Conservation (phyloP, 1,140 invertebrate species). For the Aphis craccivora region DNA sequence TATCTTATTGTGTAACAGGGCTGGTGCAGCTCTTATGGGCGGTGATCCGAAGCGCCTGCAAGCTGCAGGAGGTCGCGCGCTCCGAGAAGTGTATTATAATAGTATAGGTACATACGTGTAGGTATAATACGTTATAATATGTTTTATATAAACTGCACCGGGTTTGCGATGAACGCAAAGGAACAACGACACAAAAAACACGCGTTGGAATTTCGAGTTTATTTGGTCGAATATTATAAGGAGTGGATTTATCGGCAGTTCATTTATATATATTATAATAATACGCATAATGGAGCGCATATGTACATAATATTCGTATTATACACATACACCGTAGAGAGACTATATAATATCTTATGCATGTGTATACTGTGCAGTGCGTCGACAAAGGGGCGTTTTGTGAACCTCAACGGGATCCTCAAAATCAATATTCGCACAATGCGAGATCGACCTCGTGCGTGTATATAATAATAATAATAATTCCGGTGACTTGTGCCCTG, state of each 20-base stretch:
- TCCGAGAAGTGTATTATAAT: neutral
- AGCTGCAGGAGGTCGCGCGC: neutral
- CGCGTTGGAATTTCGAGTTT: conserved; percentile 8
- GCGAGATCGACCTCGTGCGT: neutral
- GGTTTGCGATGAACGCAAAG: neutral
- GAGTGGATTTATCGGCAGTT: conserved; percentile 24
- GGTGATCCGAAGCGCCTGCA: neutral
- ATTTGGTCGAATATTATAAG: neutral
- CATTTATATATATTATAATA: neutral
- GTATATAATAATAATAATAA: neutral
- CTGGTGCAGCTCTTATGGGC: too few species aligned
- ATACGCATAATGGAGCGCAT: neutral
- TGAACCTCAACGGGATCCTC: conserved; percentile 38
- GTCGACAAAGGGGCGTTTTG: conserved; percentile 56
- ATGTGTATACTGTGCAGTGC: neutral
- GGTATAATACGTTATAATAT: neutral
- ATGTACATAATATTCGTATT: neutral
- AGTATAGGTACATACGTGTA: too few species aligned
- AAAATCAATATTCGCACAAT: conserved; percentile 55
- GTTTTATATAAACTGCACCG: neutral
- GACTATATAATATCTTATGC: neutral
- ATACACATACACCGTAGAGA: neutral
- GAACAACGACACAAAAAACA: neutral
- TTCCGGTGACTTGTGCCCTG: conserved; percentile 37
- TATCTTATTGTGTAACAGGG: too few species aligned